phyloP scores from a whole-genome alignment of 2,113 vertebrate species.

The Ginglymostoma cirratum region DNA sequence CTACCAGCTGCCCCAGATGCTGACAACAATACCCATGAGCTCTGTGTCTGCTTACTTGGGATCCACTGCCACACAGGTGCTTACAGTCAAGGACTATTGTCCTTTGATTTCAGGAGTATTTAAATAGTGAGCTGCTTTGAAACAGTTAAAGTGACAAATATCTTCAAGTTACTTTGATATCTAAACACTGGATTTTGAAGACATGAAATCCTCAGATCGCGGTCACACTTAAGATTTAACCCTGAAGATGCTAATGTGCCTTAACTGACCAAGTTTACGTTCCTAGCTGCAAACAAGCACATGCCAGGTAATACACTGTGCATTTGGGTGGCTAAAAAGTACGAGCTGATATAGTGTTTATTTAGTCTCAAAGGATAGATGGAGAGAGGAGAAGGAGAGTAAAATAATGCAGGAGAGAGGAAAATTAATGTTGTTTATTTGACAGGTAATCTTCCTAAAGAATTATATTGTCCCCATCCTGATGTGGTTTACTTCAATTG shows the following conservation, averaged over 20 bases:
- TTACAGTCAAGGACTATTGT: not conserved
- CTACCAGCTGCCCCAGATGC: slow-evolving; percentile 23
- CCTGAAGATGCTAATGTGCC: not conserved
- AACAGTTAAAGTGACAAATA: not conserved
- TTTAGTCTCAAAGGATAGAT: not conserved
- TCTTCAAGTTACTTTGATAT: not conserved
- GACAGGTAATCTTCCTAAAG: not conserved
- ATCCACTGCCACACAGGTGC: not conserved
- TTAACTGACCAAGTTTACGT: not conserved
- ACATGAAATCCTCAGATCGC: not conserved
- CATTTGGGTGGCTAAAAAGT: not conserved
- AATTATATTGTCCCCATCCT: not conserved
- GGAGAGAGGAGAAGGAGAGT: not conserved
- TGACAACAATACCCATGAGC: not conserved
- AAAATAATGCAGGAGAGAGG: not conserved
- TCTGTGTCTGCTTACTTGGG: not conserved
- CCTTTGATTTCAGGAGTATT: not conserved
- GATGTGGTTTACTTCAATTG: not conserved
- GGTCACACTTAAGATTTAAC: not conserved
- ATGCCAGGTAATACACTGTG: not conserved
- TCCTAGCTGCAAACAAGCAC: not conserved
- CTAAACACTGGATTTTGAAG: not conserved
- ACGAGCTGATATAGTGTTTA: not conserved
- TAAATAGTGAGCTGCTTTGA: not conserved
- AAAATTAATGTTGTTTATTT: not conserved